Base-by-base conservation (phyloP, 2,888 invertebrate species). In the Julus scandinavius region DNA sequence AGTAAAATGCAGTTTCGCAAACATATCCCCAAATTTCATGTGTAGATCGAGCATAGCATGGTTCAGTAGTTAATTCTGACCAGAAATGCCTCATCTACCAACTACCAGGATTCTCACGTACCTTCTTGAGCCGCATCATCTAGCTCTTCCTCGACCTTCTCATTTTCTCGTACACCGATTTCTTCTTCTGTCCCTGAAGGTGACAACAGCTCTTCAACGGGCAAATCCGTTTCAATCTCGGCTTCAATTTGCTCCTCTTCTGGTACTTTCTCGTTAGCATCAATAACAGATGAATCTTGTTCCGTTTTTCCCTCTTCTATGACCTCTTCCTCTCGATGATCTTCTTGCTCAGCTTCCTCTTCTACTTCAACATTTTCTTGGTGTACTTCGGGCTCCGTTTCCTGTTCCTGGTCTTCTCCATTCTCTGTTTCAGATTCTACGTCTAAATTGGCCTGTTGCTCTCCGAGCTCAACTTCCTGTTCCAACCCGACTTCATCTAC, bases 311-410 rank as follows among this genome's bases (percentile, higher is more conserved):
- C 17, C 41, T 41, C 15, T 84, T 84, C 29, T 40, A 84, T 6
- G 84, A 29, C 41, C 72, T 20, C 29, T 38, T 84, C 72, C 3
- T 20, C 29, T 29, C 29, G 84, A 1, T 17, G 50, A 20, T 88
- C 89, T 89, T 88, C 89, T 88, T 89, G 17, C 89, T 2, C 40
- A 3, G 1, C 85, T 54, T 87, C 80, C 41, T 38, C 80, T 87
- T 80, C 29, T 15, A 29, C 54, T n/a, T 17, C 84, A 13, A 3
- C n/a, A 41, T n/a, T 84, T 84, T 84, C 84, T n/a, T 40, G n/a
- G 9, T 83, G 83, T 17, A 13, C 40, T 83, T 17, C 83, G 17
- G 29, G 83, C 45, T 20, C 84, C 5, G 45, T 5, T 84, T 84
- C 84, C 45, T 20, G 40, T 5, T 84, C 29, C 15, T 45, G 40